Conservation (phyloP, 92 coral and sea anemone species). For the Metridium senile region DNA sequence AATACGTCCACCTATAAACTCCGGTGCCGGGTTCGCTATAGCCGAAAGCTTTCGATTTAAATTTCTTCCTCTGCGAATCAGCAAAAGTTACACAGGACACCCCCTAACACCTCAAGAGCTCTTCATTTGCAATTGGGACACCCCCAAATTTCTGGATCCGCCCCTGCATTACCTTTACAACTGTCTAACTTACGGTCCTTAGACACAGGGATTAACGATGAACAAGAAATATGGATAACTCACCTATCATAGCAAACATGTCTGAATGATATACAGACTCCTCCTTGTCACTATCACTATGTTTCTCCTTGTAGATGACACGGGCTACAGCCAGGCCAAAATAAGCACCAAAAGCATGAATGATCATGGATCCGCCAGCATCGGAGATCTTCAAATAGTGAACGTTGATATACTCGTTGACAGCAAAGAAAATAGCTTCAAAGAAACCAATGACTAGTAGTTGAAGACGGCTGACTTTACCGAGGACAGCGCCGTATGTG, state of each 20-base stretch:
- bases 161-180: too few relatives aligned
- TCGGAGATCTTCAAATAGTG: conserved; percentile 70
- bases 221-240: too few relatives aligned
- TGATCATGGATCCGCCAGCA: conserved; percentile 79
- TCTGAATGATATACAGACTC: conserved; percentile 72
- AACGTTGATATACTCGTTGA: conserved; percentile 62
- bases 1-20: too few relatives aligned
- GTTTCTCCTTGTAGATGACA: conserved; percentile 38
- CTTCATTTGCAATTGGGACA: too few relatives aligned
- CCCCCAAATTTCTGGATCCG: too few relatives aligned
- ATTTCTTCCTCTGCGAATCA: too few relatives aligned
- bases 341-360: conserved; percentile 74
- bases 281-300: conserved; percentile 54
- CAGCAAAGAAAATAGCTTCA: conserved; percentile 59
- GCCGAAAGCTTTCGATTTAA: too few relatives aligned
- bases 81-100: too few relatives aligned
- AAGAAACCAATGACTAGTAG: conserved; percentile 61
- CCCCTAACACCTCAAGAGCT: too few relatives aligned
- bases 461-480: conserved; percentile 80
- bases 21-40: too few relatives aligned
- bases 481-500: conserved; percentile 70
- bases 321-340: conserved; percentile 72
- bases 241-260: conserved; percentile 69
- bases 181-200: too few relatives aligned
- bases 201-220: background rate